Base-by-base conservation (phyloP, 2,888 invertebrate genomes). In the Buathra laborator region DNA sequence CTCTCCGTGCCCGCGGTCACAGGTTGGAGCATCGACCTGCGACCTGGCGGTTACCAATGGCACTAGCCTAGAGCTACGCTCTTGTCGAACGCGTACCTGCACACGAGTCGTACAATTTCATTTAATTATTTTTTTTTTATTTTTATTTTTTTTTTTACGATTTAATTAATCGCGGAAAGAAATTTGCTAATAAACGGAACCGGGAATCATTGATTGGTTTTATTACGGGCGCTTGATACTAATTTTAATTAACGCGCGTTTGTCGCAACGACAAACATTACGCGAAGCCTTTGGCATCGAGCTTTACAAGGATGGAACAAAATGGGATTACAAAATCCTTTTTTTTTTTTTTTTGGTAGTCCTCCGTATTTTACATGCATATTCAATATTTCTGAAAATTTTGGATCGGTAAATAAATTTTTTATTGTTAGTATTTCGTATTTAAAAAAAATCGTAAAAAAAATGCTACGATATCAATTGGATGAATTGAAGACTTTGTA, bases 21-120 rank as follows among this genome's bases (percentile, higher is more conserved):
- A 86, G 86, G 88, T 87, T 88, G 83, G 85, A 77, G 85, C 86
- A 88, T 88, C 87, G 87, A 86, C 87, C 86, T 87, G 87, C 84
- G 86, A 86, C 85, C 87, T 87, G 86, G 87, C 80, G 85, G 85
- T 85, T 85, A 85, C 80, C 82, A 83, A 80, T 79, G 80, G 76
- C 80, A 85, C 85, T 85, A 83, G 70, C 80, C 84, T 74, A 72
- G 71, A 75, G 75, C 82, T 67, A 72, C 64, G 79, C 72, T 79
- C 68, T 78, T 62, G 66, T 19, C 67, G 44, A 76, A 48, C 32
- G 43, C 12, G 66, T 19, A 64, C 46, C 48, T 78, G 32, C 37
- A 56, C 29, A 56, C 29, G 14, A 48, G n/a, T 59, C 46, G 68
- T 43, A 32, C 24, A 46, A 37, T 37, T 37, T 37, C 9, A 37